Evolutionary conservation across 2,113 vertebrate species (phyloP), one percentile per base, ranked within the genome.

Genomic region (Papio anubis): DNA sequence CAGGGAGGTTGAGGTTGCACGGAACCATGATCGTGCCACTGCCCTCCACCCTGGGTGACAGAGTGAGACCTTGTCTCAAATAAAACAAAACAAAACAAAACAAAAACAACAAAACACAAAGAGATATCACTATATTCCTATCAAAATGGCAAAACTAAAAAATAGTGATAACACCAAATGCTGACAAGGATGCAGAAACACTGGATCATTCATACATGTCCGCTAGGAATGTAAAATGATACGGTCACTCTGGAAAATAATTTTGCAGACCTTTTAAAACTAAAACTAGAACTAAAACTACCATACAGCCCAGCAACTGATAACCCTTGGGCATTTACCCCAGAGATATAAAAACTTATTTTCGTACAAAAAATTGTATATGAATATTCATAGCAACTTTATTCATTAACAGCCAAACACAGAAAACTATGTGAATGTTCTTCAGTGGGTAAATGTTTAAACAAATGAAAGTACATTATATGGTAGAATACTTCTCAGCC

Each of bases 341-440:
- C 64, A 90, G 38, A 94, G n/a, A 94, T 80, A 81, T 23, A 6
- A 75, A 92, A 68, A 83, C 27, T 86, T 78, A 93, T 72, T 85
- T 90, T 40, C 4, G 76, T 18, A 84, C 0, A 35, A 35, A 90
- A 90, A 87, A 43, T 68, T 97, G 70, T 35, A 95, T 48, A 89
- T 12, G 17, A 89, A 93, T 86, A 61, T 50, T 72, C 59, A 45
- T 0, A 91, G 50, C 55, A 91, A 87, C 55, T 75, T 94, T 75
- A 89, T 50, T 48, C 23, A 8, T 40, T 40, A 72, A 85, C 1
- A 89, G 57, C 10, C 72, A 80, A 66, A 80, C 30, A 88, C 48
- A 88, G 76, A 57, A 92, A 81, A 91, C 66, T 76, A 72, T 23
- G 32, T 30, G 57, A 95, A 86, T 90, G 75, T 43, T n/a, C 40